Percentiles rank a stretch among this genome's conserved stretches.
Evolutionary conservation across 2,888 invertebrate species (phyloP).

Genomic region (Norana najaformis): DNA sequence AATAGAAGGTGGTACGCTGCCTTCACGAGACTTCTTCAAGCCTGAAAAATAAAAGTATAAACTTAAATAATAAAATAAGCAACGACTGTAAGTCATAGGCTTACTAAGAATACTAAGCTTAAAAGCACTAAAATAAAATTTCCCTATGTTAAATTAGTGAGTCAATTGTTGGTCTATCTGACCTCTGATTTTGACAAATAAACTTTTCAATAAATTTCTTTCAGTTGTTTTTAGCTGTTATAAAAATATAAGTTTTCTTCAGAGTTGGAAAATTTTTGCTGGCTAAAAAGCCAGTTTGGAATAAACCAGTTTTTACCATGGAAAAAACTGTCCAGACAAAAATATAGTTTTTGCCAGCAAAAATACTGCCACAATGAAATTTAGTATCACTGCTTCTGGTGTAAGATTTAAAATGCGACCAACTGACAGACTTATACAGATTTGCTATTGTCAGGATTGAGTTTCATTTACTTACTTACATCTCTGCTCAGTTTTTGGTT

Average conservation of each 20-base stretch:
- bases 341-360: too few species aligned
- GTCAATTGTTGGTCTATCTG: not conserved
- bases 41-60: not conserved
- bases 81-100: not conserved
- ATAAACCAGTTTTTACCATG: too few species aligned
- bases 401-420: too few species aligned
- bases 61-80: not conserved
- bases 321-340: too few species aligned
- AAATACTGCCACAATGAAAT: too few species aligned
- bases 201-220: not conserved
- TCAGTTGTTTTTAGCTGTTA: not conserved
- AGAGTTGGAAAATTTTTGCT: too few species aligned
- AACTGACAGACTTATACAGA: too few species aligned
- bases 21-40: not conserved
- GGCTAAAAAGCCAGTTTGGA: too few species aligned
- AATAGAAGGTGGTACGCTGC: not conserved
- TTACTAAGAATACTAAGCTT: not conserved
- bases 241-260: not conserved
- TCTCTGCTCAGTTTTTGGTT: too few species aligned
- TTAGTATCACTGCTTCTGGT: too few species aligned
- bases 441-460: too few species aligned
- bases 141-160: not conserved
- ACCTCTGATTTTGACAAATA: not conserved
- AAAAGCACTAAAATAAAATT: not conserved
- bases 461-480: too few species aligned